Evolutionary conservation across 2,113 vertebrate species (phyloP), one percentile per base, ranked within the genome.

Genomic region (Chloropsis cyanopogon): DNA sequence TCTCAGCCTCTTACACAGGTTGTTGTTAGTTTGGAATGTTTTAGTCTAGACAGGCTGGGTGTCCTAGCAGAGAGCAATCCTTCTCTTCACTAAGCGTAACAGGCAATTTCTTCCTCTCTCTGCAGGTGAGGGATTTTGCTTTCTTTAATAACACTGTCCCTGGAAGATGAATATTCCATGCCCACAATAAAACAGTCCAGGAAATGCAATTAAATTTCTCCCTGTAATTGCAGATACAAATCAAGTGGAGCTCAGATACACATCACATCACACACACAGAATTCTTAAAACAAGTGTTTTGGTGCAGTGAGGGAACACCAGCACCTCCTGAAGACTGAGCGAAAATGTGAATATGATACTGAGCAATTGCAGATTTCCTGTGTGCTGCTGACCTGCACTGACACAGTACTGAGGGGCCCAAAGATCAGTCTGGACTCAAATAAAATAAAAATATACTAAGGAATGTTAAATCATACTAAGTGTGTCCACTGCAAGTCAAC

Each of bases 231-330:
- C 50, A n/a, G 25, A 49, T 2, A 2, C 22, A 80, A 71, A 72
- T 73, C 46, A 70, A 49, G 17, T 10, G 6, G 56, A 66, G 22
- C 54, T 42, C 0, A 49, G 11, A 72, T 35, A 46, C 39, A 20
- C 29, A 41, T 1, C 39, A 20, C 29, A 41, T 1, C 37, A 37
- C 3, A 1, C 23, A 31, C 14, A 15, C 0, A 7, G 10, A 63
- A 19, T 8, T 72, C 63, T 49, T 33, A 3, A 65, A 66, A 42
- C 31, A 37, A 2, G 26, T 0, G 1, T 49, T 86, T 31, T 46
- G 29, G 46, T 46, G 49, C 72, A 26, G 28, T 4, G 31, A 78
- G 47, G n/a, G 29, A 50, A 53, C n/a, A 82, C 4, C 46, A 84
- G 44, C 50, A 73, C 37, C 19, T 53, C 39, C 39, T 3, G 44